Percentiles rank a stretch among this genome's conserved stretches.
phyloP scores from a whole-genome alignment of 2,888 invertebrate species.

The Trypoxylon attenuatum region DNA sequence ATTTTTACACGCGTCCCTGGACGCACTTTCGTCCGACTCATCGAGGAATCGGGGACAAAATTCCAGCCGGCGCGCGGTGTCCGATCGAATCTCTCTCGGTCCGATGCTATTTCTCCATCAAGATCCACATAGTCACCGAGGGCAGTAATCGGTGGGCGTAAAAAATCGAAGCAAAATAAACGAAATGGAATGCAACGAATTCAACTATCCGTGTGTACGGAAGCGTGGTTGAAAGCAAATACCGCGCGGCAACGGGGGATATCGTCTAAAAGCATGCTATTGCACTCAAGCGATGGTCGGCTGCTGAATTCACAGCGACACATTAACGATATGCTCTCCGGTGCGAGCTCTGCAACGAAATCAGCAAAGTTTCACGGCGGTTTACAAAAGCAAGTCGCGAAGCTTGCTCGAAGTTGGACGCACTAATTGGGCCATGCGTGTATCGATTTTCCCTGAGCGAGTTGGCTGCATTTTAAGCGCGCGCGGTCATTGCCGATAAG shows the following conservation, averaged over 20 bases:
- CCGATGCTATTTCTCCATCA: too few relatives aligned
- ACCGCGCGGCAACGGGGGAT: conserved; percentile 27
- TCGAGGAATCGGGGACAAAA: too few relatives aligned
- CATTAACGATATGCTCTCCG: conserved; percentile 19
- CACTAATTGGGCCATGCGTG: neutral
- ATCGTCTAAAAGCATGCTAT: conserved; percentile 39
- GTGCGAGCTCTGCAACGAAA: too few relatives aligned
- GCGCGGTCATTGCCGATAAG: neutral
- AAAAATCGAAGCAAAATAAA: conserved; percentile 42
- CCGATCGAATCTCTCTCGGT: too few relatives aligned
- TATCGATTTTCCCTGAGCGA: neutral
- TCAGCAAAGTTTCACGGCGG: too few relatives aligned
- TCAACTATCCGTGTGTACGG: conserved; percentile 29
- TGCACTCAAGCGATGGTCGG: conserved; percentile 9
- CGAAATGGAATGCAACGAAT: conserved; percentile 49
- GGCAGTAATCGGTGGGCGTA: neutral
- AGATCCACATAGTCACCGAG: too few relatives aligned
- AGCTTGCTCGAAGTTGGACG: too few relatives aligned
- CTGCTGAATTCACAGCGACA: conserved; percentile 7
- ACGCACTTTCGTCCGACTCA: too few relatives aligned
- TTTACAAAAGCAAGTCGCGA: too few relatives aligned
- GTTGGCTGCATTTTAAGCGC: neutral
- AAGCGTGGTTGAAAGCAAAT: conserved; percentile 1
- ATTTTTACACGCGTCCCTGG: too few relatives aligned
- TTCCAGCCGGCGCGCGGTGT: too few relatives aligned